Evolutionary conservation across 1,140 invertebrate species (phyloP), one percentile per base, ranked within the genome.

Genomic region (Steinernema feltiae): DNA sequence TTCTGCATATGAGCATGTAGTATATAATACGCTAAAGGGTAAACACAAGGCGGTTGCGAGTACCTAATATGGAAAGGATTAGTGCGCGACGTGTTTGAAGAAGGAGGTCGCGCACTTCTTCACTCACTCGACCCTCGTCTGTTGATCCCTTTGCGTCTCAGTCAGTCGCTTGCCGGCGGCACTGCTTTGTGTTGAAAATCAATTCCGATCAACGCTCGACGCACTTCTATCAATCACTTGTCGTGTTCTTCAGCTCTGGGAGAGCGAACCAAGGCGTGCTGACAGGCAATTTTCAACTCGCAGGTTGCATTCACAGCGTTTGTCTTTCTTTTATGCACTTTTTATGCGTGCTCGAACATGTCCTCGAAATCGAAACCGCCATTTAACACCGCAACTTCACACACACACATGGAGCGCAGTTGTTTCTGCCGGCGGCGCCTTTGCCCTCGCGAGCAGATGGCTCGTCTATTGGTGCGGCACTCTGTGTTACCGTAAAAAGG

Each of bases 71-170:
- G 24, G 53, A 63, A 63, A 27, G 53, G 53, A 63, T 63, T 63
- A 63, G 53, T 63, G 53, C 53, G 53, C 53, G 53, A 63, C 53
- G 53, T 63, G 53, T 63, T 63, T 63, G 53, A 27, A 63, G 53
- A 63, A 15, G 53, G 15, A 63, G 3, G 53, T 63, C 53, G 53
- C 24, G 53, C 53, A 63, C 53, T 21, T 63, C 53, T 63, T 63
- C 24, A 15, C 53, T 63, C 53, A 63, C 15, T 63, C 15, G 53
- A 63, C 53, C 53, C 53, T 63, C 24, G 24, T 63, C n/a, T n/a
- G 53, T 27, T 63, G 53, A 63, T 63, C 53, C 53, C 12, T n/a
- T n/a, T n/a, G 53, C 15, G 53, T 12, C 15, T 3, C 3, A 12
- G 12, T 15, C 12, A 15, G 53, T 63, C 53, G 53, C 24, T 63